Evolutionary conservation across 2,888 invertebrate species (phyloP), one percentile per base, ranked within the genome.

Genomic region (Conops quadrifasciatus): DNA sequence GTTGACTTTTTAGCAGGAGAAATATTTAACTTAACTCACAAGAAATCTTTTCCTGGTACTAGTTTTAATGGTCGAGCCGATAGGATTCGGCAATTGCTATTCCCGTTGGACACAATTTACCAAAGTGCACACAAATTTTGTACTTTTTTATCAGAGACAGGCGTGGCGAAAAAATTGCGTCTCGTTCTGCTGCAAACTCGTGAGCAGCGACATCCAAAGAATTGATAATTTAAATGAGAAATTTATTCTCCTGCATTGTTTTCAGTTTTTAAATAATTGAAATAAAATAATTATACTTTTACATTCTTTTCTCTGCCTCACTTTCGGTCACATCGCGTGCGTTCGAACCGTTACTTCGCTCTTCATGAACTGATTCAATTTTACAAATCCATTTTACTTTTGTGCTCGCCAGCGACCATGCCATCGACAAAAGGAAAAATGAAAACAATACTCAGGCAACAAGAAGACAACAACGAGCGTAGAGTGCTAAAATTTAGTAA

Each of bases 281-380:
- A 49, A 49, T 49, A 11, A 49, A 49, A 2, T 58, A 24, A 58
- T 28, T 19, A 19, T 0, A 36, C 19, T 49, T 47, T 26, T 47
- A 47, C 24, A 58, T 19, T 58, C 2, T 24, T 5, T 21, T 58
- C 4, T 21, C 58, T 58, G 3, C 15, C 24, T 26, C 15, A 21
- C 24, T 24, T 26, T 16, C 1, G 45, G n/a, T 26, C 49, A 26
- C 26, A 19, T 26, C 28, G 47, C 5, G 24, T 49, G 45, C 43
- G 64, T 49, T 49, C 21, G 13, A 64, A 26, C 19, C 30, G 51
- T 11, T 65, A 30, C 51, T 51, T 30, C 53, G 53, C 53, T 36
- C 28, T 30, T 28, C 51, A 21, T 30, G 65, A 53, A 65, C 65
- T 65, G 65, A 28, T 64, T 36, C n/a, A 19, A 65, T 28, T 53